Conservation (phyloP, 1,140 invertebrate genomes). For the Asbolus verrucosus region DNA sequence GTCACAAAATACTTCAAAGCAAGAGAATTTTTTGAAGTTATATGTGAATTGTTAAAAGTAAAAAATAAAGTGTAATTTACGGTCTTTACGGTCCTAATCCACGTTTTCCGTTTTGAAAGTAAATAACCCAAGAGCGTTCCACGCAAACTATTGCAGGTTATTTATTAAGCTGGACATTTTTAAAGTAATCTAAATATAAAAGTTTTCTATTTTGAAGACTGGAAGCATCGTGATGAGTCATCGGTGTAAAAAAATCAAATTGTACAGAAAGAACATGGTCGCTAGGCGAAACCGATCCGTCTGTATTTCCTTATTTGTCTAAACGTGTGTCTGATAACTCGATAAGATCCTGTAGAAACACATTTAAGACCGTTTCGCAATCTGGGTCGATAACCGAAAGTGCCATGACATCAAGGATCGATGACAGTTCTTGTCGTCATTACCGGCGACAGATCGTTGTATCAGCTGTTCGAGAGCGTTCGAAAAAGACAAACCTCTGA, state of each 20-base stretch:
- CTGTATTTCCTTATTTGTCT: slow-evolving; percentile 11
- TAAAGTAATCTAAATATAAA: slow-evolving; percentile 6
- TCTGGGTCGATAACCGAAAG: slow-evolving; percentile 8
- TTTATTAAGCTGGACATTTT: background rate
- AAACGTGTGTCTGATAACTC: slow-evolving; percentile 11
- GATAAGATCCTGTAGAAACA: background rate
- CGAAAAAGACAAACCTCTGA: slow-evolving; percentile 67
- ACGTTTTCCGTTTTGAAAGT: too few species aligned
- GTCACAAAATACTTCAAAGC: too few species aligned
- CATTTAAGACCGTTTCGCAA: background rate
- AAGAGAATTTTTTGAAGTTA: too few species aligned
- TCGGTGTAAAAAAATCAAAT: background rate
- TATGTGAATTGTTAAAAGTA: too few species aligned
- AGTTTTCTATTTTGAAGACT: slow-evolving; percentile 17
- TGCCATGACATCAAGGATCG: slow-evolving; percentile 16
- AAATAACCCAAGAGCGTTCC: background rate
- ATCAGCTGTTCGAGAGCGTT: slow-evolving; percentile 18
- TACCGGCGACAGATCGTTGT: slow-evolving; percentile 3
- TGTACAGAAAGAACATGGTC: background rate
- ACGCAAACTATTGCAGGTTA: background rate
- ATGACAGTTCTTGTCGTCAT: slow-evolving; percentile 30
- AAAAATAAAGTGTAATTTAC: too few species aligned
- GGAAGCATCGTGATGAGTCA: slow-evolving; percentile 1
- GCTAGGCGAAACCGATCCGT: background rate
- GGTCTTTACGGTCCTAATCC: too few species aligned